Conservation (phyloP, 2,888 invertebrate genomes). For the Scelioninae gen. 1 region DNA sequence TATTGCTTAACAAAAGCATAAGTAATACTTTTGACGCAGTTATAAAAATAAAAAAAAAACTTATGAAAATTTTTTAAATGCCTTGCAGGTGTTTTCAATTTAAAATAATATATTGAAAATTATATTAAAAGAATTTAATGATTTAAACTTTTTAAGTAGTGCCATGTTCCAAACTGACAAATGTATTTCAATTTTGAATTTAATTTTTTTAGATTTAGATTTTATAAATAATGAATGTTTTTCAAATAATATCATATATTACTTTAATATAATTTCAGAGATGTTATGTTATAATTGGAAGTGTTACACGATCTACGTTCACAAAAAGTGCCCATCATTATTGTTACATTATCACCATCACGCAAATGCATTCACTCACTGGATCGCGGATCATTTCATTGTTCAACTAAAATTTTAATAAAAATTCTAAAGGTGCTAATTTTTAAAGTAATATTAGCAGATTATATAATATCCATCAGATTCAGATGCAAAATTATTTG, state of each 20-base stretch:
- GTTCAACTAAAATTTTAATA: not conserved
- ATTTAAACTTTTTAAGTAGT: too few species aligned
- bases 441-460: not conserved
- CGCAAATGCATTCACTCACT: slow-evolving; percentile 65
- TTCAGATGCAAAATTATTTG: too few species aligned
- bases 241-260: not conserved
- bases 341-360: slow-evolving; percentile 58
- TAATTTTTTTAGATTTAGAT: too few species aligned
- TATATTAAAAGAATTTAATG: too few species aligned
- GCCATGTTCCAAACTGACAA: too few species aligned
- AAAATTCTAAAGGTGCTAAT: slow-evolving; percentile 18
- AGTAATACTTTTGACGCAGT: not conserved
- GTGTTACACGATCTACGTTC: slow-evolving; percentile 56
- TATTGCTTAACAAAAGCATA: slow-evolving; percentile 27
- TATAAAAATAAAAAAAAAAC: too few species aligned
- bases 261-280: slow-evolving; percentile 57
- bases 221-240: not conserved
- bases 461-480: too few species aligned
- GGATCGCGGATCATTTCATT: slow-evolving; percentile 58
- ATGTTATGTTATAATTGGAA: slow-evolving; percentile 48
- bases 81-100: too few species aligned
- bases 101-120: too few species aligned
- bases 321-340: slow-evolving; percentile 51
- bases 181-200: too few species aligned
- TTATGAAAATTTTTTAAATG: too few species aligned